These are phyloP conservation scores for Rhamphomyia laevipes DNA, from an alignment of 2,888 invertebrate species.

Conservation along the genomic window DNA sequence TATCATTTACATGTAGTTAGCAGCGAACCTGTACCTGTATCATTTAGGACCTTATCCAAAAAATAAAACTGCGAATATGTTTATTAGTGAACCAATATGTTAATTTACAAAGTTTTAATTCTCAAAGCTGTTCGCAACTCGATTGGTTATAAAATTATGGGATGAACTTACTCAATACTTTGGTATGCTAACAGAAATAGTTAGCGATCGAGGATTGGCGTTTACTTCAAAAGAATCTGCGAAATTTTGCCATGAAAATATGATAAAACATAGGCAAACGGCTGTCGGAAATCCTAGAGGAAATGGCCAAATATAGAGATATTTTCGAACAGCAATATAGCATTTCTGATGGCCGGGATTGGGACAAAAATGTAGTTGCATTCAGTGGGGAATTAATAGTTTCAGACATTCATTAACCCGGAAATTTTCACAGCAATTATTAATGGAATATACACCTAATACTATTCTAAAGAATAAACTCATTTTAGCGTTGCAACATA, in stretches of 20 bases:
- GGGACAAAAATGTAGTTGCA: slow-evolving; percentile 4
- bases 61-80: too few relatives aligned
- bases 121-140: too few relatives aligned
- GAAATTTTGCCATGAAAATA: slow-evolving; percentile 14
- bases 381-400: slow-evolving; percentile 3
- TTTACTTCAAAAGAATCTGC: slow-evolving; percentile 17
- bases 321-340: too few relatives aligned
- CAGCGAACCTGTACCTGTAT: too few relatives aligned
- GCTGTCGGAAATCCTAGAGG: slow-evolving; percentile 16
- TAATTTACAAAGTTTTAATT: too few relatives aligned
- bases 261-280: slow-evolving; percentile 18
- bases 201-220: slow-evolving; percentile 21
- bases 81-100: too few relatives aligned
- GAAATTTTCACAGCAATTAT: not conserved
- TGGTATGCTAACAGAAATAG: too few relatives aligned
- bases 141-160: too few relatives aligned
- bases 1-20: slow-evolving; percentile 15
- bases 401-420: not conserved
- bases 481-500: not conserved
- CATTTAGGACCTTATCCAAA: too few relatives aligned
- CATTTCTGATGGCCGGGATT: not conserved
- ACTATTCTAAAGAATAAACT: slow-evolving; percentile 2
- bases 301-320: too few relatives aligned
- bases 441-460: not conserved
- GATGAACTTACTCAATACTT: too few relatives aligned